Percentiles rank a stretch among this genome's conserved stretches.
Evolutionary conservation across 1,140 invertebrate species (phyloP).

Genomic region (Adelges cooleyi): DNA sequence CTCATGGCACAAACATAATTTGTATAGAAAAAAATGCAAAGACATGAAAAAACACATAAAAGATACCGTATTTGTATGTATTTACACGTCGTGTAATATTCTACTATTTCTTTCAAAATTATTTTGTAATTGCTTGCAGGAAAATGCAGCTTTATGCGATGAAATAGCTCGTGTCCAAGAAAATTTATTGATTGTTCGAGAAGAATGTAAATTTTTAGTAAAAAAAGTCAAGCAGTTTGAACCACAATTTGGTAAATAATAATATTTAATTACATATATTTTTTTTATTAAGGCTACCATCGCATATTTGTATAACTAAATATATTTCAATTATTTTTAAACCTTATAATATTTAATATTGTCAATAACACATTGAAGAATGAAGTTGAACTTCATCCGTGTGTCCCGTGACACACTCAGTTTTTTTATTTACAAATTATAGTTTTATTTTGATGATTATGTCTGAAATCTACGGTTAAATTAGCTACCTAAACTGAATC

Average conservation of each 20-base stretch:
- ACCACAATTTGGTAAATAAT: slow-evolving; percentile 39
- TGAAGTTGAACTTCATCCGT: too few species aligned
- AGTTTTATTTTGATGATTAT: too few species aligned
- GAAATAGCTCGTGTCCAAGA: slow-evolving; percentile 65
- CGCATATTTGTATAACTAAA: too few species aligned
- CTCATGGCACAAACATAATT: too few species aligned
- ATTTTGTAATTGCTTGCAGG: slow-evolving; percentile 40
- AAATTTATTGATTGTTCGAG: slow-evolving; percentile 57
- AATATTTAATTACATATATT: background rate
- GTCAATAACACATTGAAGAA: too few species aligned
- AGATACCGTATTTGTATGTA: slow-evolving; percentile 1
- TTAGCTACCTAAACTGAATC: too few species aligned
- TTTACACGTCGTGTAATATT: background rate
- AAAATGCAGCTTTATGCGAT: slow-evolving; percentile 70
- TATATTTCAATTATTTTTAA: too few species aligned
- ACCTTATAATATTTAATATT: too few species aligned
- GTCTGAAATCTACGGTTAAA: too few species aligned
- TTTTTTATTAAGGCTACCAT: too few species aligned
- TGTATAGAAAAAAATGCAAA: background rate
- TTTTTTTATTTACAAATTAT: too few species aligned
- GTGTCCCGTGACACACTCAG: too few species aligned
- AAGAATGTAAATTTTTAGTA: slow-evolving; percentile 61
- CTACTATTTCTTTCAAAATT: background rate
- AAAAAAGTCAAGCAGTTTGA: slow-evolving; percentile 53
- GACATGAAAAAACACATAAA: background rate